Percentiles rank a stretch among this genome's conserved stretches.
These are phyloP conservation scores for Onychomys torridus DNA, from an alignment of 2,797 vertebrate species.

Conservation along the genomic window DNA sequence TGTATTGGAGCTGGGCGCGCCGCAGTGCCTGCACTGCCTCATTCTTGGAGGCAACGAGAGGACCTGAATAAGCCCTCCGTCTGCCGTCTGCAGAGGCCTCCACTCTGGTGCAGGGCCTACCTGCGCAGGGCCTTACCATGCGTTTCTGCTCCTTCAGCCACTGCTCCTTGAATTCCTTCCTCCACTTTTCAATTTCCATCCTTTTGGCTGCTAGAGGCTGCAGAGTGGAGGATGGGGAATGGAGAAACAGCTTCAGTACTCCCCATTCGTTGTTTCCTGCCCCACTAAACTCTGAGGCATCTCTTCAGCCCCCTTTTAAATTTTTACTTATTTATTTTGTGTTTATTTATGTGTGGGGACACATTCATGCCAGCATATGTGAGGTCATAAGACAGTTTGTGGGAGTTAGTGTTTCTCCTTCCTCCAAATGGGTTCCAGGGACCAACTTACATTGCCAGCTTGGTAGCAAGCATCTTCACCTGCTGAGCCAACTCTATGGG, in stretches of 20 bases:
- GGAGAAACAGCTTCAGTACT: not conserved
- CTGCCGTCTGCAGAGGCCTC: too few relatives aligned
- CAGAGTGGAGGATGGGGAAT: not conserved
- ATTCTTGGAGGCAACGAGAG: constrained; percentile 83
- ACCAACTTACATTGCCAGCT: not conserved
- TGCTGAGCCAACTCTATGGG: too few relatives aligned
- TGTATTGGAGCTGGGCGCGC: constrained; percentile 93
- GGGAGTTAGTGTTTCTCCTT: not conserved
- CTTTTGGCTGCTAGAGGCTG: constrained; percentile 94
- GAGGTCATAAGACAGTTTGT: not conserved
- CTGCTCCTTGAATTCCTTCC: constrained; percentile 97
- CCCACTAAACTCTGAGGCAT: not conserved
- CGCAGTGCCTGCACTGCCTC: constrained; percentile 90
- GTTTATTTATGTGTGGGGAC: not conserved
- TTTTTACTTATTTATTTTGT: too few relatives aligned
- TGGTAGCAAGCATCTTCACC: not conserved
- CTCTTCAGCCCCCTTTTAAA: too few relatives aligned
- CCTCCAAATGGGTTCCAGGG: not conserved
- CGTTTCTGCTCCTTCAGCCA: constrained; percentile 93
- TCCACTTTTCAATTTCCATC: constrained; percentile 96
- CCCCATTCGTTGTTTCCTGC: fast-evolving
- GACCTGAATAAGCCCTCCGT: not conserved
- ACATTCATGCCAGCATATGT: too few relatives aligned
- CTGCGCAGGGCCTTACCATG: constrained; percentile 89
- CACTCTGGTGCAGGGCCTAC: constrained; percentile 81